Base-by-base conservation (phyloP, 1,140 invertebrate species). In the Dinoponera quadriceps region DNA sequence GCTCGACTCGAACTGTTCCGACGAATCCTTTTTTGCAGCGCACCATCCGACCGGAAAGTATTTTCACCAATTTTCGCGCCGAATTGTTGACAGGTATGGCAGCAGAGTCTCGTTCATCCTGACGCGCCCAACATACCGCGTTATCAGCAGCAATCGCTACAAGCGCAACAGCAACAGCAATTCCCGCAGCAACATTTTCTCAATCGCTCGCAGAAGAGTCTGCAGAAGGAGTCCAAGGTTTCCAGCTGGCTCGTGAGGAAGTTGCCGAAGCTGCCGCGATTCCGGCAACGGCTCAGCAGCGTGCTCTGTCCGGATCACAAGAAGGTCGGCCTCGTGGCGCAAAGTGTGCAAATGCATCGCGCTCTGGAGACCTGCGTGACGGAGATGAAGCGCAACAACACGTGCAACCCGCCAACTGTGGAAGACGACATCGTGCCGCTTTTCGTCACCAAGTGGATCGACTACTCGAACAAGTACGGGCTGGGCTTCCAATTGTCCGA, bases 401-500 rank as follows among this genome's bases (percentile, higher is more conserved):
- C 83, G 51, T 73, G 75, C 7, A 92, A 92, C 77, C 89, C 91
- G 1, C 96, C 96, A 11, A 94, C 95, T 11, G 91, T 94, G 54
- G 94, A 96, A 3, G 87, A 91, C 9, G 87, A 91, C 9, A 51
- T 96, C 5, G 78, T 87, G 7, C 97, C 68, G 93, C 96, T 91
- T 93, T 97, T 92, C 96, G 96, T 97, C 93, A 97, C 85, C 20
- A 97, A 96, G 88, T 97, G 96, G 96, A 96, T 97, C 57, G 96
- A 97, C 91, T 97, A 97, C 90, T 96, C 96, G 0, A 96, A 97
- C 91, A 96, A 96, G 84, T 97, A 97, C 88, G 96, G 96, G 7
- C 95, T 97, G 82, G 96, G 96, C 25, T 97, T 96, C 90, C 96
- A 97, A 86, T 91, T 97, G 7, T 96, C 96, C 75, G 96, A 97